Evolutionary conservation across 2,113 vertebrate genomes (phyloP).

Genomic region (Setophaga petechia): DNA sequence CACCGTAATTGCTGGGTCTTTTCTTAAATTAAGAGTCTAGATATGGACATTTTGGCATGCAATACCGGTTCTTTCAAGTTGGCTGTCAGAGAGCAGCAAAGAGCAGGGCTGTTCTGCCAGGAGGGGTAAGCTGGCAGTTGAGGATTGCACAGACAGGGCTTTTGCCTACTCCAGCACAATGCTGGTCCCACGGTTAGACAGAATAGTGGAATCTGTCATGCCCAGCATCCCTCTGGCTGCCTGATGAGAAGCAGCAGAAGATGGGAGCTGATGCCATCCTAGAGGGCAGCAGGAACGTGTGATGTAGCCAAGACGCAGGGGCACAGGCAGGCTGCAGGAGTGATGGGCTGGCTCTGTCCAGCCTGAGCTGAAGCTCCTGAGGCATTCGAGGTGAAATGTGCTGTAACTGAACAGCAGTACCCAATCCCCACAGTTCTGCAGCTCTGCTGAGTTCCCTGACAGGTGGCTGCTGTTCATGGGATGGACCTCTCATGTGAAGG

Average conservation of each 20-base stretch:
- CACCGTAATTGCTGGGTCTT: neutral
- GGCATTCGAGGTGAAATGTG: neutral
- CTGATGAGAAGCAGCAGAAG: neutral
- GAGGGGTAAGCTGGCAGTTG: neutral
- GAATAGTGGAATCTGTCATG: neutral
- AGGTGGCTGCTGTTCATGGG: neutral
- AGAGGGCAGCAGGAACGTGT: neutral
- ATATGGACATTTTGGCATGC: rapidly evolving
- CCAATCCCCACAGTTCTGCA: neutral
- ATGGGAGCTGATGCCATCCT: neutral
- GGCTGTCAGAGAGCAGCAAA: neutral
- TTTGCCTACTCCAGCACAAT: rapidly evolving
- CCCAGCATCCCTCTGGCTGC: rapidly evolving
- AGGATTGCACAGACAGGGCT: rapidly evolving
- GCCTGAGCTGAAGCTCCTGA: neutral
- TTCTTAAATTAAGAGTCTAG: neutral
- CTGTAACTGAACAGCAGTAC: neutral
- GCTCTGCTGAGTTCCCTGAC: neutral
- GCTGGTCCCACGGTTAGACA: neutral
- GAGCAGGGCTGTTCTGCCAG: neutral
- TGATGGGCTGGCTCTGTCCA: neutral
- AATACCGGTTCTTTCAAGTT: neutral
- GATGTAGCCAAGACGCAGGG: rapidly evolving
- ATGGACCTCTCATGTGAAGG: neutral
- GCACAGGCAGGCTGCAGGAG: neutral